Evolutionary conservation across 2,797 vertebrate genomes (phyloP), one percentile per base, ranked within the genome.

Genomic region (Siniperca scherzeri): DNA sequence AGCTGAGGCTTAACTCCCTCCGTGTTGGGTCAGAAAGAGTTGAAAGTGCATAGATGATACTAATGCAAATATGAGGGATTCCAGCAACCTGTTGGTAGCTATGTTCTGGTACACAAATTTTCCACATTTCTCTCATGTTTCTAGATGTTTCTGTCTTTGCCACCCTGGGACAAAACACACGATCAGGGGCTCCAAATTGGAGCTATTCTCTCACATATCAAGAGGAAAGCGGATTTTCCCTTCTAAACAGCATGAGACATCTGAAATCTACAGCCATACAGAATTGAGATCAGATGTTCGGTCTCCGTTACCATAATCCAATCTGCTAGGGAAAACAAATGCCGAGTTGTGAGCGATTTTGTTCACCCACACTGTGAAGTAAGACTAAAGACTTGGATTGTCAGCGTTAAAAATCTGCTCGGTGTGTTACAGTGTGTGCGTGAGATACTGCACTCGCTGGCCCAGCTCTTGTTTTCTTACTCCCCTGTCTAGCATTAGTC

Each of bases 261-360:
- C 82, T 44, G 81, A 93, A 84, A 81, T 88, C 70, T 80, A 53
- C 77, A 40, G 66, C 60, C 81, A 17, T 44, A 11, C 87, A 55
- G 67, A 91, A 90, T 86, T 91, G 65, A 84, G 77, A 92, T 93
- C 91, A 94, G 88, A 93, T 90, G 91, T 83, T 82, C 40, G 7
- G 42, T 44, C 62, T 53, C 79, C 71, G 87, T 92, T 81, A 90
- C 77, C 78, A 80, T 88, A 85, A 94, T 92, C 85, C 77, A 93
- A 91, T 93, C 89, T 86, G 74, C 48, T 9, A 40, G 76, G 59
- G 82, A 85, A 92, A 87, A 88, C 83, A 90, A 89, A 88, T 50
- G 66, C 64, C 3, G 73, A 77, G 48, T 77, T 77, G 70, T 70
- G 56, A 84, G 78, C 12, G 12, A 83, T 86, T 87, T 82, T 64